phyloP scores from a whole-genome alignment of 2,113 vertebrate genomes.

The Toxostoma redivivum region DNA sequence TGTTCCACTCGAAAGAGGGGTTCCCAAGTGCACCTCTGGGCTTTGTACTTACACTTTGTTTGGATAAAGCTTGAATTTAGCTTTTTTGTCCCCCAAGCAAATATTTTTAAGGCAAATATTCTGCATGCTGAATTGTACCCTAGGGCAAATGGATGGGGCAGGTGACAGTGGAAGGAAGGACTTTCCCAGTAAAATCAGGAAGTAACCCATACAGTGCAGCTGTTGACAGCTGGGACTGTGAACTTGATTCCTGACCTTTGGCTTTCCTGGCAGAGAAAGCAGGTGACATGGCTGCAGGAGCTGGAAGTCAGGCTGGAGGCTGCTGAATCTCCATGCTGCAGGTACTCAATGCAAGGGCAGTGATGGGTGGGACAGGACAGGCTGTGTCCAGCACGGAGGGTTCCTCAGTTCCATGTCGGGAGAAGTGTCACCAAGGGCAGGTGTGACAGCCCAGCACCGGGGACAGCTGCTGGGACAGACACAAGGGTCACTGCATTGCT shows the following conservation, averaged over 20 bases:
- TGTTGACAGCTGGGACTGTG: neutral
- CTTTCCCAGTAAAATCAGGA: neutral
- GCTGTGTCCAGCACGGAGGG: rapidly evolving
- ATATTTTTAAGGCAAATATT: neutral
- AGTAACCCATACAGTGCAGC: neutral
- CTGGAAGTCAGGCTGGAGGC: neutral
- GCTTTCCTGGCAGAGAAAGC: neutral
- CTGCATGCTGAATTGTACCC: neutral
- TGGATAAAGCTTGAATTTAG: neutral
- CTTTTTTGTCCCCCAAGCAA: rapidly evolving
- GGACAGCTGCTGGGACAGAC: neutral
- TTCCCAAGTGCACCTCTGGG: neutral
- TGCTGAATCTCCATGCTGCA: rapidly evolving
- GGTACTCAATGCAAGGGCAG: neutral
- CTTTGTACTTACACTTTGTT: neutral
- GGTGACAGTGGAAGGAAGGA: neutral
- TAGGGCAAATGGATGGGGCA: rapidly evolving
- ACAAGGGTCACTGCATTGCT: rapidly evolving
- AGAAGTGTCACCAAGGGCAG: rapidly evolving
- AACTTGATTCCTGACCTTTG: neutral
- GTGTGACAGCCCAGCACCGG: neutral
- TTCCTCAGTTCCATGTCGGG: rapidly evolving
- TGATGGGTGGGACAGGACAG: rapidly evolving
- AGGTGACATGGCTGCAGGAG: neutral
- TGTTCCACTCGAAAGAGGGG: rapidly evolving